These are phyloP conservation scores for Amazona guildingii DNA, from an alignment of 2,113 vertebrate species.

Conservation along the genomic window DNA sequence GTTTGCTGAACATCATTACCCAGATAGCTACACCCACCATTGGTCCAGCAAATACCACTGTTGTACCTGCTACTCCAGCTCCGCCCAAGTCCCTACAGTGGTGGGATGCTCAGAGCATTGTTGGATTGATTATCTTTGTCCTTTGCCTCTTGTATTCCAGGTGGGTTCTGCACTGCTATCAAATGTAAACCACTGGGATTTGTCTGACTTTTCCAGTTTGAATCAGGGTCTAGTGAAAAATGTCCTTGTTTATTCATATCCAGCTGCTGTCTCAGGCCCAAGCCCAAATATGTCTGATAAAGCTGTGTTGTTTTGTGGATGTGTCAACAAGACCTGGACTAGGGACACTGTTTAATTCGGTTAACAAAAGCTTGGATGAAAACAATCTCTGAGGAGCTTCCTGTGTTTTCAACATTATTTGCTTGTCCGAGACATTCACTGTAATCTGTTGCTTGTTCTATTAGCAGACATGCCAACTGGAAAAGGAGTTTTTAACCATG, in stretches of 20 bases:
- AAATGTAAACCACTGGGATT: background rate
- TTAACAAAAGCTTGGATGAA: background rate
- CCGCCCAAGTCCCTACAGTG: constrained; percentile 78
- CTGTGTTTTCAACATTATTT: background rate
- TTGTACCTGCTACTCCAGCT: constrained; percentile 61
- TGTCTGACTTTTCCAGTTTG: background rate
- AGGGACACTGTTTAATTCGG: background rate
- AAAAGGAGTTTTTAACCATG: background rate
- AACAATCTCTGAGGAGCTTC: background rate
- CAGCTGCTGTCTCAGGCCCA: background rate
- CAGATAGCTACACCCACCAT: constrained; percentile 74
- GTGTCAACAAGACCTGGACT: background rate
- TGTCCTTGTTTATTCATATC: background rate
- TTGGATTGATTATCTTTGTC: constrained; percentile 85
- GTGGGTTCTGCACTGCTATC: constrained; percentile 65
- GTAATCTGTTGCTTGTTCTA: background rate
- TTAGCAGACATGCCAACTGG: background rate
- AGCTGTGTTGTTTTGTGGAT: background rate
- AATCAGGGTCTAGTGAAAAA: background rate
- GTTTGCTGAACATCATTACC: constrained; percentile 85
- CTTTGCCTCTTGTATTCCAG: constrained; percentile 93
- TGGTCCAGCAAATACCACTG: constrained; percentile 74
- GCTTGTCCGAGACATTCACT: background rate
- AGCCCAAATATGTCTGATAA: background rate
- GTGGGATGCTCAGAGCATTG: constrained; percentile 84